Base-by-base conservation (phyloP, 2,888 invertebrate species). In the Oithona nana region DNA sequence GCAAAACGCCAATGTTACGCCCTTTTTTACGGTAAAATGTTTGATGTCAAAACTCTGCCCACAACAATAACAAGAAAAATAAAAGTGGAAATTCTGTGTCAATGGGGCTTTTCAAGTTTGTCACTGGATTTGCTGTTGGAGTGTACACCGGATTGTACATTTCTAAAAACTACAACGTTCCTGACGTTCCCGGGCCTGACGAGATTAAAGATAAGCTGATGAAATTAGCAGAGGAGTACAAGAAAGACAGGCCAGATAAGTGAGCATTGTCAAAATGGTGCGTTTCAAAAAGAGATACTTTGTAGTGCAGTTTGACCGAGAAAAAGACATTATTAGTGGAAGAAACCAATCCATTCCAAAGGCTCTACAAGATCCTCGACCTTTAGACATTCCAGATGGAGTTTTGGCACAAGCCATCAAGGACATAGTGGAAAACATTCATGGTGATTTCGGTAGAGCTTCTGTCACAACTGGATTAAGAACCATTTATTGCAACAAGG, bases 241-340 rank as follows among this genome's bases (percentile, higher is more conserved):
- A 58, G 28, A 58, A 58, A 39, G 31, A 58, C 51, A 51, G 51
- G 8, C 51, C 51, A 8, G 24, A 16, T 22, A 51, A 20, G 24
- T 51, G 6, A 16, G 16, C 16, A 13, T 16, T 16, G 51, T 22
- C 6, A 57, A 4, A 4, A 58, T 58, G 58, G 58, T 58, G 30
- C 58, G 58, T 20, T 31, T 30, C 39, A 58, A 58, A 24, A 58
- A 58, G 22, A 20, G 58, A 20, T 58, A 39, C 24, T 58, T 58
- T 39, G 24, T 58, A 1, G 49, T 58, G n/a, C 24, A 1, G 24
- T 58, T 58, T 2, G 51, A 51, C 16, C 51, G 51, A 8, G 51
- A 51, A 22, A 8, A 22, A 51, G 20, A 51, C 16, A 51, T 51
- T 22, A 6, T 13, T 22, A 11, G 8, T 11, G 16, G 16, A 39